Conservation (phyloP, 2,113 vertebrate species). For the Sigmodon hispidus region DNA sequence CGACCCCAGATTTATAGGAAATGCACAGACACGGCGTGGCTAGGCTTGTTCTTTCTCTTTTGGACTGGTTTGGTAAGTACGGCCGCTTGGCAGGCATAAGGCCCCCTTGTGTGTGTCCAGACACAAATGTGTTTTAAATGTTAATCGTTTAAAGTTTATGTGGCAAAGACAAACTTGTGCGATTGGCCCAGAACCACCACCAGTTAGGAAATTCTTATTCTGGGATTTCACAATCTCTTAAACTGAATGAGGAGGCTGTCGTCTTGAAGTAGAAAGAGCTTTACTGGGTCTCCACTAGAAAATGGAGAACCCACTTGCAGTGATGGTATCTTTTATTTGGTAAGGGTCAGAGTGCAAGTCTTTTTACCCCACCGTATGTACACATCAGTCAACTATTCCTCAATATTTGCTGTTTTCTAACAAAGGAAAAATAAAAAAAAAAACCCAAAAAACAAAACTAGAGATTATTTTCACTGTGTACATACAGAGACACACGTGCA, state of each 20-base stretch:
- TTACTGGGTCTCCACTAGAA: neutral
- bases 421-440: neutral
- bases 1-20: constrained; percentile 83
- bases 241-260: neutral
- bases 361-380: neutral
- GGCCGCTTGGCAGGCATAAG: neutral
- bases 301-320: neutral
- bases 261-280: neutral
- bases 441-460: neutral
- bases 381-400: neutral
- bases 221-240: neutral
- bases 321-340: neutral
- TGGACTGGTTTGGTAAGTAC: constrained; percentile 88
- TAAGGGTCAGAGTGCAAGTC: neutral
- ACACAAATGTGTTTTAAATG: neutral
- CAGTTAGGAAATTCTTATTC: neutral
- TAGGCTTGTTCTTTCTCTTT: constrained; percentile 87
- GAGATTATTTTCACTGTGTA: neutral
- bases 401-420: neutral
- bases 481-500: neutral
- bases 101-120: accelerated
- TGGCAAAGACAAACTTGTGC: neutral
- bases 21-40: constrained; percentile 86
- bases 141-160: neutral
- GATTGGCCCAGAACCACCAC: neutral